Base-by-base conservation (phyloP, 2,888 invertebrate genomes). In the Odontocolon sp. region DNA sequence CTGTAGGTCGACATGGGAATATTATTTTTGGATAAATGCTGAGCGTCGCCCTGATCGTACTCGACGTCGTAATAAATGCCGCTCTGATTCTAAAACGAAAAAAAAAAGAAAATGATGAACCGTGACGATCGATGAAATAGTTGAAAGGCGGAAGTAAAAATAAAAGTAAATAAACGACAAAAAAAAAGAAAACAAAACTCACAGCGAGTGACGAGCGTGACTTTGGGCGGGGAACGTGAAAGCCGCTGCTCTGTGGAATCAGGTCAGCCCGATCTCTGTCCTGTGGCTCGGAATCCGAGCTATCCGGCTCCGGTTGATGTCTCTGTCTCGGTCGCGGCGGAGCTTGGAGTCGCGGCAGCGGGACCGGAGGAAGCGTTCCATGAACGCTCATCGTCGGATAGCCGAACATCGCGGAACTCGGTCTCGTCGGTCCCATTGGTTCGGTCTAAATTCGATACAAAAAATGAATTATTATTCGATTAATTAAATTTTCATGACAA, bases 21-120 rank as follows among this genome's bases (percentile, higher is more conserved):
- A 78, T 92, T 92, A 84, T 92, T 92, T 84, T 92, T 91, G 76
- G 91, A 92, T 31, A 92, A 86, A 82, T 92, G 92, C 77, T 92
- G 92, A 75, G 91, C 90, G 75, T 92, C 92, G 26, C 92, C 92
- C 80, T 92, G 94, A 86, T 96, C 96, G 84, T 96, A 96, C 80
- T 97, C 97, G 26, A 97, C 96, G 86, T 97, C 97, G 87, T 97
- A 97, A 90, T 97, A 97, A 83, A 97, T 96, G 59, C 96, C 96
- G 82, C 95, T 96, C 92, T 96, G 96, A 90, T 96, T 96, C 97
- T 97, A 91, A 66, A 92, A 92, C 82, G 82, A 78, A 38, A 33
- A 21, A 40, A 14, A 26, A 6, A 3, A 50, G 6, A 6, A 11
- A 50, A 14, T 23, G 5, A 6, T 47, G n/a, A 23, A 6, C 2